phyloP scores from a whole-genome alignment of 2,888 invertebrate genomes.

The Melitaea athalia region DNA sequence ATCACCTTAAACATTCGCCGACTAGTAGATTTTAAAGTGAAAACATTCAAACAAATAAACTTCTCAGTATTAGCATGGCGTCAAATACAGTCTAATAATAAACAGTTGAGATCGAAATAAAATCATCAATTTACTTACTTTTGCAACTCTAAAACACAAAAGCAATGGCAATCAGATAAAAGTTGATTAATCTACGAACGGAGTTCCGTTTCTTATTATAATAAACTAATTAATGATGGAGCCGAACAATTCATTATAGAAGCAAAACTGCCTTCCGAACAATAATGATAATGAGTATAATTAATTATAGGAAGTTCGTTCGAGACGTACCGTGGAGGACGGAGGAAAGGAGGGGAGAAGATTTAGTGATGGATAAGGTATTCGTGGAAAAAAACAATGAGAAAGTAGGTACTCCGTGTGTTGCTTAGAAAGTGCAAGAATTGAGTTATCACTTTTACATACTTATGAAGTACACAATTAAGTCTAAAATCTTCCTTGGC shows the following conservation, averaged over 20 bases:
- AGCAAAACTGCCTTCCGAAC: constrained; percentile 82
- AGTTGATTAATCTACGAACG: constrained; percentile 78
- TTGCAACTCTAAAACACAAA: constrained; percentile 53
- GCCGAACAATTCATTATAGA: constrained; percentile 81
- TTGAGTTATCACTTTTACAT: too few species aligned
- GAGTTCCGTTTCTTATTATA: constrained; percentile 80
- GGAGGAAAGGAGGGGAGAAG: constrained; percentile 41
- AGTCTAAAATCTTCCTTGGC: too few species aligned
- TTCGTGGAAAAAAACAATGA: background rate
- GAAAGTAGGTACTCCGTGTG: background rate
- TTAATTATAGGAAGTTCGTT: constrained; percentile 82
- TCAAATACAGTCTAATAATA: background rate
- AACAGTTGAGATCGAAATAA: constrained; percentile 25
- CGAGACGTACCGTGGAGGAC: constrained; percentile 71
- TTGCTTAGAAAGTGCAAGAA: too few species aligned
- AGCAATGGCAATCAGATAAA: constrained; percentile 74
- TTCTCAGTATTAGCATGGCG: too few species aligned
- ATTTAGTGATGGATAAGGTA: constrained; percentile 44
- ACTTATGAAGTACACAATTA: too few species aligned
- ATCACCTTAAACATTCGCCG: too few species aligned
- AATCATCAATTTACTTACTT: constrained; percentile 36
- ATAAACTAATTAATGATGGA: constrained; percentile 82
- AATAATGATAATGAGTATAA: constrained; percentile 83
- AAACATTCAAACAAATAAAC: too few species aligned
- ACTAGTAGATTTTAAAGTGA: too few species aligned